Percentiles rank a stretch among this genome's conserved stretches.
Evolutionary conservation across 2,888 invertebrate genomes (phyloP).

Genomic region (Lamellibrachia columna): DNA sequence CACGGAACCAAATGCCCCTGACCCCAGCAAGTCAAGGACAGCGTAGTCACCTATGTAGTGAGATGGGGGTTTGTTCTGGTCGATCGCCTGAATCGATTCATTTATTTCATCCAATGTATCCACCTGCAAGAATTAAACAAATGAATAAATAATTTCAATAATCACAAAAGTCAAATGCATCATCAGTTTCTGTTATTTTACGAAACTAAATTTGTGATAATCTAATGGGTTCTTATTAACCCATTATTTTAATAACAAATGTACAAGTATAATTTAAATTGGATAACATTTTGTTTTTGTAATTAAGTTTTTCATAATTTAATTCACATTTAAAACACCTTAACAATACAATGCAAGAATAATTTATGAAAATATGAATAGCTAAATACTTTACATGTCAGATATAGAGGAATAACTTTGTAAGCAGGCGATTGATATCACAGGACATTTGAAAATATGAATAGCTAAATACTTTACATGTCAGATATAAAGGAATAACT

Average conservation of each 20-base stretch:
- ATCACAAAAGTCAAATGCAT: not conserved
- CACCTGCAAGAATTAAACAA: not conserved
- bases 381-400: too few relatives aligned
- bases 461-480: too few relatives aligned
- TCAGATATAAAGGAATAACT: too few relatives aligned
- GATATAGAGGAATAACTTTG: too few relatives aligned
- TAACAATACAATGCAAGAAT: too few relatives aligned
- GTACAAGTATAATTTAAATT: not conserved
- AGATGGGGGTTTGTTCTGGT: conserved; percentile 59
- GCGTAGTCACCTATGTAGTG: conserved; percentile 65
- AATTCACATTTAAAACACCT: not conserved
- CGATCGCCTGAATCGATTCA: conserved; percentile 50
- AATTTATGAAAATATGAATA: too few relatives aligned
- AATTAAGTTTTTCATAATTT: not conserved
- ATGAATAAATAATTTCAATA: not conserved
- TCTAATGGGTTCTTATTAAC: too few relatives aligned
- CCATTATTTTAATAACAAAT: too few relatives aligned
- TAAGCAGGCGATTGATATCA: too few relatives aligned
- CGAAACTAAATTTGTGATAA: too few relatives aligned
- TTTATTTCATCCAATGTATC: conserved; percentile 10
- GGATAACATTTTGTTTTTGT: not conserved
- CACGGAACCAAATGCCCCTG: conserved; percentile 68
- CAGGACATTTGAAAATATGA: too few relatives aligned
- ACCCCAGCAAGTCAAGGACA: conserved; percentile 66
- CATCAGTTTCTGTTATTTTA: not conserved